Evolutionary conservation across 2,113 vertebrate genomes (phyloP), one percentile per base, ranked within the genome.

Genomic region (Isichthys henryi): DNA sequence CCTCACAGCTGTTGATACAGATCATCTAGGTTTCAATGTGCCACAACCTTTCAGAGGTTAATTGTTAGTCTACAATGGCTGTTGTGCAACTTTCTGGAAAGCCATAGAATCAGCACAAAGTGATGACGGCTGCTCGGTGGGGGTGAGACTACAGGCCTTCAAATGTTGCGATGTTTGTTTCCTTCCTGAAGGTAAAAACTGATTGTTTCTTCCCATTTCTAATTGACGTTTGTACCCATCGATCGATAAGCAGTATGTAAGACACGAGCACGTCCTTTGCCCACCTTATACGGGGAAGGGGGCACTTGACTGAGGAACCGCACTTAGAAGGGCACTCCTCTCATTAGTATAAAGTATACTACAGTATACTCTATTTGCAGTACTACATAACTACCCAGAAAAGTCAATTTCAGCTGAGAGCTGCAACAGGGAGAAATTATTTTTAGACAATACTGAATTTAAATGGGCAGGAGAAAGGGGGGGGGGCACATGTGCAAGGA

Each of bases 361-460:
- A 39, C n/a, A 70, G 62, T 77, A 35, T 39, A 35, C 74, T 43
- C 74, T 77, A 31, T 19, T 77, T 5, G 13, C 35, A 77, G 74
- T 10, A 84, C 43, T 27, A 3, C 11, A 84, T 48, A 3, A 31
- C 50, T 1, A 31, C 19, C 62, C 45, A 50, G 45, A 15, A 70
- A 74, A 53, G 48, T 48, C 48, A 0, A 82, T 88, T 91, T 77
- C 53, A 90, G 91, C 85, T 80, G 70, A 90, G 82, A 90, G 88
- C 89, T 83, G 83, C 0, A 49, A 62, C 87, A 39, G 27, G 90
- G 91, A 92, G 90, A 39, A 89, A 94, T 91, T 95, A 94, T 95
- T 95, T 95, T 94, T 95, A 94, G 94, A 94, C 62, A 88, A 92
- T 92, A 93, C 93, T 94, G 93, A 92, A 93, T 94, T 93, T 94